Evolutionary conservation across 2,888 invertebrate genomes (phyloP).

Genomic region (Eugnorisma glareosa): DNA sequence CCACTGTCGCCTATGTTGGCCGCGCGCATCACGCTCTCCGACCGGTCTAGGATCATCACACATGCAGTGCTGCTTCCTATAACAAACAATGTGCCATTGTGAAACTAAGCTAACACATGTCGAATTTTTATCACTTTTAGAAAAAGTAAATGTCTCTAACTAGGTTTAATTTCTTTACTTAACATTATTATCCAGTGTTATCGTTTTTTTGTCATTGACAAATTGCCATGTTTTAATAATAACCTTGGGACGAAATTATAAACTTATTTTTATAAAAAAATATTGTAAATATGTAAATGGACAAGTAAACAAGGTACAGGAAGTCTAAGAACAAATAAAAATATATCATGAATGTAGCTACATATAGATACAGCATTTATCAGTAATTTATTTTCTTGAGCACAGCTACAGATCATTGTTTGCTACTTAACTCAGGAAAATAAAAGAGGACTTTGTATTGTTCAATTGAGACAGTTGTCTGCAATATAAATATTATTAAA

Average conservation of each 20-base stretch:
- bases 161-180: background rate
- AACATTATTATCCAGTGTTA: background rate
- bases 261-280: background rate
- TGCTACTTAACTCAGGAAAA: conserved; percentile 35
- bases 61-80: conserved; percentile 99
- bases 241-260: background rate
- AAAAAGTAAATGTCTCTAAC: background rate
- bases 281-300: background rate
- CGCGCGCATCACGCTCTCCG: conserved; percentile 97
- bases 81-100: conserved; percentile 53
- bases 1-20: conserved; percentile 99
- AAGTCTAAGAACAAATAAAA: conserved; percentile 21
- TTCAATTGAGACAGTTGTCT: conserved; percentile 48
- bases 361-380: conserved; percentile 37
- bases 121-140: background rate
- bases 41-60: conserved; percentile 97
- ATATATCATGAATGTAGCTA: conserved; percentile 1
- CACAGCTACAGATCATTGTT: conserved; percentile 22
- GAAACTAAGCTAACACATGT: background rate
- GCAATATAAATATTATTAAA: conserved; percentile 6
- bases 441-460: conserved; percentile 54
- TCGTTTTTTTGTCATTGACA: background rate
- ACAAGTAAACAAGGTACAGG: background rate
- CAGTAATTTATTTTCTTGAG: conserved; percentile 44
- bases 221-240: background rate